Conservation (phyloP, 2,797 vertebrate genomes). For the Phataginus tetradactyla region DNA sequence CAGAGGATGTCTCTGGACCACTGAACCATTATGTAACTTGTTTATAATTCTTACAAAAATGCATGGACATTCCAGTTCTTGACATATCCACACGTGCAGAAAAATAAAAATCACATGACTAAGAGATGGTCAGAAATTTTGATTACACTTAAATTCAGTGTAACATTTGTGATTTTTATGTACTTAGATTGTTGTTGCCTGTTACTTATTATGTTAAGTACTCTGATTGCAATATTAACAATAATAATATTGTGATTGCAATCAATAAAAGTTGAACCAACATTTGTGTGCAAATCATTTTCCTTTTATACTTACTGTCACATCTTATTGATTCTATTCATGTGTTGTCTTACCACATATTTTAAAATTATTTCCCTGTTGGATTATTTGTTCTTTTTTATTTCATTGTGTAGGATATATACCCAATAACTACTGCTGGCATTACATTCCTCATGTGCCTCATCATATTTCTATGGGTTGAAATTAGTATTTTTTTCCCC, state of each 20-base stretch:
- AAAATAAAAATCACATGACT: constrained; percentile 30
- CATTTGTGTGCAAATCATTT: neutral
- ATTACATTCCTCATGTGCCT: neutral
- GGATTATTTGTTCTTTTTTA: constrained; percentile 6
- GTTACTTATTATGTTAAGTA: constrained; percentile 34
- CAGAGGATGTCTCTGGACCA: neutral
- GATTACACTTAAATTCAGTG: neutral
- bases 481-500: neutral
- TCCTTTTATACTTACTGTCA: constrained; percentile 1
- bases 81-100: constrained; percentile 31
- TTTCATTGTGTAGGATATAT: neutral
- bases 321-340: constrained; percentile 11
- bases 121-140: constrained; percentile 26
- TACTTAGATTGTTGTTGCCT: neutral
- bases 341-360: neutral
- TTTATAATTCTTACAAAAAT: constrained; percentile 50
- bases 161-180: neutral
- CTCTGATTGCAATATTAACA: constrained; percentile 13
- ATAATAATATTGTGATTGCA: neutral
- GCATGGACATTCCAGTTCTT: neutral
- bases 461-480: neutral
- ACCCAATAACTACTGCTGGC: neutral
- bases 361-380: neutral
- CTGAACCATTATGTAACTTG: constrained; percentile 18
- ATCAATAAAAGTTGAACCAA: constrained; percentile 19